These are phyloP conservation scores for Agriopis aurantiaria DNA, from an alignment of 2,888 invertebrate genomes.

Conservation along the genomic window DNA sequence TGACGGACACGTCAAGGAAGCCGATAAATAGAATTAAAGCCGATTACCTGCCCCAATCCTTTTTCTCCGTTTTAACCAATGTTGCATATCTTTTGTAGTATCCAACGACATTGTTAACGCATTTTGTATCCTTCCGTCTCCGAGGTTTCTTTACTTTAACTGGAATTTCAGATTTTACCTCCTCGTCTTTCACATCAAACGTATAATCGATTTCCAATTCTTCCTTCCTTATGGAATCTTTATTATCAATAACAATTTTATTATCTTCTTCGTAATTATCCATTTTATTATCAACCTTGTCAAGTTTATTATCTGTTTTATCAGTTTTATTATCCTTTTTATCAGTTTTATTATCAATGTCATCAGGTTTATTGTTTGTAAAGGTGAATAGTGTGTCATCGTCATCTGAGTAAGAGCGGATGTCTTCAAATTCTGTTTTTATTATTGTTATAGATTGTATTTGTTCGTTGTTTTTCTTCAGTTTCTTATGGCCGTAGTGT, in stretches of 20 bases:
- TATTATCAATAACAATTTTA: not conserved
- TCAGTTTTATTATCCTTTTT: conserved; percentile 1
- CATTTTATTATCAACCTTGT: not conserved
- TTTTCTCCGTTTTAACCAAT: conserved; percentile 32
- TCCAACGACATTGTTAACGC: conserved; percentile 36
- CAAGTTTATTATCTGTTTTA: not conserved
- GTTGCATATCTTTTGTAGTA: conserved; percentile 36
- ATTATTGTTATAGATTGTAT: conserved; percentile 9
- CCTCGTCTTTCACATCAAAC: conserved; percentile 21
- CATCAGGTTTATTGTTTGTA: conserved; percentile 11
- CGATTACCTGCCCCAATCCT: conserved; percentile 38
- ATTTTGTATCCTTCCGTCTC: conserved; percentile 27
- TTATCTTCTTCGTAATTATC: conserved; percentile 6
- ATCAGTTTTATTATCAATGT: conserved; percentile 1
- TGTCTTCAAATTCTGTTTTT: conserved; percentile 29
- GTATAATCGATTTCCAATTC: not conserved
- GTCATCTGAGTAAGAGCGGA: conserved; percentile 18
- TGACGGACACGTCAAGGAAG: too few relatives aligned
- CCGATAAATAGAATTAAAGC: too few relatives aligned
- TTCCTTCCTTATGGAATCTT: conserved; percentile 17
- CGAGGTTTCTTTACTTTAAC: conserved; percentile 24
- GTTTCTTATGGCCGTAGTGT: conserved; percentile 13
- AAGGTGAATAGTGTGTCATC: conserved; percentile 14
- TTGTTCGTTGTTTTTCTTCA: conserved; percentile 19
- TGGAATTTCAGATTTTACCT: not conserved